A percentile compares a stretch with the other conserved stretches of the same genome.
Conservation (phyloP, 2,113 vertebrate genomes). For the Dolichotis patagonum region DNA sequence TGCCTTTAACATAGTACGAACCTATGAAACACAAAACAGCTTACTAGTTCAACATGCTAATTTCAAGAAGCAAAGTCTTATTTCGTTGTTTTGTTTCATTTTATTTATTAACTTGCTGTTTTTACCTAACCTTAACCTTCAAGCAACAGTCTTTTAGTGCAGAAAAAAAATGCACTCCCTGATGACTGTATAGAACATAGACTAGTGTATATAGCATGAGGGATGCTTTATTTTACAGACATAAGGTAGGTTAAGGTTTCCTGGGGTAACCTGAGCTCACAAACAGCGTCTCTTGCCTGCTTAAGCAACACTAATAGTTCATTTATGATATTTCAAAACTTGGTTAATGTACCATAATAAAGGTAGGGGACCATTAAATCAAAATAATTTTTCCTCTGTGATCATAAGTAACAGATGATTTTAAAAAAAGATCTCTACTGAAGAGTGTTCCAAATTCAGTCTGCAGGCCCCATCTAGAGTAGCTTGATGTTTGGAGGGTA, state of each 20-base stretch:
- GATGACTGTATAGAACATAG: conserved; percentile 49
- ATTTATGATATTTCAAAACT: conserved; percentile 59
- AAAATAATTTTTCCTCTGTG: not conserved
- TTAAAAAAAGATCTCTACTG: not conserved
- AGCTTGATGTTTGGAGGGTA: not conserved
- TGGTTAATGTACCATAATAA: conserved; percentile 64
- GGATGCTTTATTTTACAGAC: conserved; percentile 67
- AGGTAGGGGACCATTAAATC: conserved; percentile 59
- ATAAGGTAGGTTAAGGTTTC: conserved; percentile 38
- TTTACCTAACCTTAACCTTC: not conserved
- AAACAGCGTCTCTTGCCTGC: conserved; percentile 48
- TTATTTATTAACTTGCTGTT: not conserved
- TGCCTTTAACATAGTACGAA: conserved; percentile 26
- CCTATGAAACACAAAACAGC: conserved; percentile 29
- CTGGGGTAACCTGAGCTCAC: conserved; percentile 44
- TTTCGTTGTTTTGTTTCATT: not conserved
- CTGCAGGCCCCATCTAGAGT: not conserved
- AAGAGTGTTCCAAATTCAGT: not conserved
- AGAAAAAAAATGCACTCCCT: not conserved
- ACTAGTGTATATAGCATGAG: conserved; percentile 8
- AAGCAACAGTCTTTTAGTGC: conserved; percentile 29
- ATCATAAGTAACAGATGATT: not conserved
- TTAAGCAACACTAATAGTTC: conserved; percentile 73
- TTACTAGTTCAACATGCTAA: not conserved
- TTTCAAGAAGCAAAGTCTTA: not conserved